Base-by-base conservation (phyloP, 2,888 invertebrate species). In the Nycteola revayana region DNA sequence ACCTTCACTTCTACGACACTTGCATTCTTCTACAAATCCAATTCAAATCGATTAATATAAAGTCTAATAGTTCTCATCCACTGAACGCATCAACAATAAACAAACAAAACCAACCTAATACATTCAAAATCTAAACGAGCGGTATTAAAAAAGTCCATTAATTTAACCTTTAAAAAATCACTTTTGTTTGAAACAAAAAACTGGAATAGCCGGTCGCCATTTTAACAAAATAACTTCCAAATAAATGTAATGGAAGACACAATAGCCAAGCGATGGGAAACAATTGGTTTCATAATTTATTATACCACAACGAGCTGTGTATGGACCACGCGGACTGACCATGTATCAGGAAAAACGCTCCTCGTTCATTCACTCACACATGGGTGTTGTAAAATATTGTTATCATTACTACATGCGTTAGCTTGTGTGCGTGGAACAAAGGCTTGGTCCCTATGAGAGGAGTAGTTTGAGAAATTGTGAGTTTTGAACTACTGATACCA, bases 241-340 rank as follows among this genome's bases (percentile, higher is more conserved):
- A 64, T 65, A 60, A 64, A 54, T 60, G 62, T 67, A 62, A 56
- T 61, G 49, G 56, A 56, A 63, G 58, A 63, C 48, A 65, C 74
- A 74, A 79, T 73, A 63, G 69, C 49, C 50, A 45, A 46, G 56
- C 60, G 66, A 75, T 74, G 72, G 74, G 71, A 83, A 83, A 82
- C 82, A 83, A 84, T 82, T 82, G 80, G 60, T 60, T 51, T 42
- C 39, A 68, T 75, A 77, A 82, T 82, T 80, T 81, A 83, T 76
- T 72, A 66, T 45, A 42, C 75, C 74, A 62, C 75, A 68, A 11
- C 34, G 32, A 33, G 25, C 64, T 53, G 59, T 66, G 63, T 68
- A 66, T 66, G 65, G 75, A 73, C 64, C 66, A 60, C 52, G 47
- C 40, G 44, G 46, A 23, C 40, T 42, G 42, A 36, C 41, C 54